A percentile compares a stretch with the other conserved stretches of the same genome.
Conservation (phyloP, 2,797 vertebrate genomes). For the Periparus ater region DNA sequence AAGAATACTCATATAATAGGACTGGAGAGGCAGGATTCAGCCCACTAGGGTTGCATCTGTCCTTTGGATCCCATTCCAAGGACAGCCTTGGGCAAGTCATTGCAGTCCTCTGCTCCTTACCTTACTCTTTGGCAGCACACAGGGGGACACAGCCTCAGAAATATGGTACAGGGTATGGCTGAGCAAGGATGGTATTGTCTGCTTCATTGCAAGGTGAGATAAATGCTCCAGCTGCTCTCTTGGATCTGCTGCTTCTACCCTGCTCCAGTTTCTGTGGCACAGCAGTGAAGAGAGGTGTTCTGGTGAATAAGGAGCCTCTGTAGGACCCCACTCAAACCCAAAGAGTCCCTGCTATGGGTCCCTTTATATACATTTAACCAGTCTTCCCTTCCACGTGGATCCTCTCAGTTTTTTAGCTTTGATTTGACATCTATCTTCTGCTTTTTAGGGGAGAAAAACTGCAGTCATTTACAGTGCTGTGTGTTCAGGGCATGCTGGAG, state of each 20-base stretch:
- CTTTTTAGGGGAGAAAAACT: background rate
- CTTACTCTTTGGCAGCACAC: background rate
- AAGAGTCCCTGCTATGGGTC: background rate
- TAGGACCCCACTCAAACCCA: background rate
- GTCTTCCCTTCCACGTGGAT: background rate
- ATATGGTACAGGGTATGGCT: background rate
- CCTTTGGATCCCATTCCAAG: background rate
- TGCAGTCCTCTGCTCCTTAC: background rate
- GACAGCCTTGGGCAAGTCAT: background rate
- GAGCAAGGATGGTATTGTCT: background rate
- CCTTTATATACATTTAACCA: background rate
- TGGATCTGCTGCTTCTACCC: background rate
- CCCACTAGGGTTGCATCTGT: background rate
- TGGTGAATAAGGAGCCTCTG: background rate
- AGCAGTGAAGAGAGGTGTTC: background rate
- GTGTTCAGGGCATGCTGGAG: background rate
- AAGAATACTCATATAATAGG: background rate
- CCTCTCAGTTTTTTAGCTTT: background rate
- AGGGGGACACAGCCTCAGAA: background rate
- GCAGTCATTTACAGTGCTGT: background rate
- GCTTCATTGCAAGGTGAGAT: background rate
- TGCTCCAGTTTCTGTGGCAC: background rate
- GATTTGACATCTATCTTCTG: background rate
- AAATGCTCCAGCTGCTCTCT: background rate
- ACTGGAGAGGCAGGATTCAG: background rate